Evolutionary conservation across 35 echinoderm and acorn worm species (phyloP), one percentile per base, ranked within the genome.

Genomic region (Lytechinus pictus): DNA sequence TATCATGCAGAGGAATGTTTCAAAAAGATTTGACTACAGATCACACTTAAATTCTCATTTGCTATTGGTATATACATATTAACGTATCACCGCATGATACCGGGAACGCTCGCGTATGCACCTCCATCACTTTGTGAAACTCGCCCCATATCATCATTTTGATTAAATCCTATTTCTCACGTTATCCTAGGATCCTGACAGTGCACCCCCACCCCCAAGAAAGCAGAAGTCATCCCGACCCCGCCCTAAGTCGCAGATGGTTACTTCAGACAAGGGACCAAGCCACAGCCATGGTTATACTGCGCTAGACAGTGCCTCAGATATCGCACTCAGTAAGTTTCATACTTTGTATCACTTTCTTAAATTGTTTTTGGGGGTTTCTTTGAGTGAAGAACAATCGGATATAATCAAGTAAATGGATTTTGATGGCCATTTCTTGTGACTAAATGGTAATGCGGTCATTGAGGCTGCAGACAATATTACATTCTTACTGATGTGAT

Each of bases 171-270:
- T 27, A 19, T 86, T 56, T 11, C 92, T 24, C 54, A 13, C 92
- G 54, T 53, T 71, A 89, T 28, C 55, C 5, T 44, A 93, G 92
- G 92, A 93, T 57, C 92, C 92, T 33, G 92, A 93, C 53, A 57
- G 27, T 93, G 92, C 54, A 9, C 88, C 88, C 8, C 88, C 88
- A 12, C 88, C 88, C 52, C 88, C 27, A 19, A 93, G 86, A 52
- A 95, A 90, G n/a, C 86, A 56, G 55, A 95, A 95, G 54, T 95
- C 95, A 13, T 54, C 86, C 87, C 54, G 61, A 27, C 95, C 95
- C 86, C 95, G 95, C 54, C 95, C 95, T 54, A 95, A 95, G 86
- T 95, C 95, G 10, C 86, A 90, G 27, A 90, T 95, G 87, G 89
- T 95, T 9, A 90, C 86, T 9, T 54, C 95, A n/a, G 86, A 95